Percentiles rank a stretch among this genome's conserved stretches.
Conservation (phyloP, 1,140 invertebrate genomes). For the Drosophila kikkawai region DNA sequence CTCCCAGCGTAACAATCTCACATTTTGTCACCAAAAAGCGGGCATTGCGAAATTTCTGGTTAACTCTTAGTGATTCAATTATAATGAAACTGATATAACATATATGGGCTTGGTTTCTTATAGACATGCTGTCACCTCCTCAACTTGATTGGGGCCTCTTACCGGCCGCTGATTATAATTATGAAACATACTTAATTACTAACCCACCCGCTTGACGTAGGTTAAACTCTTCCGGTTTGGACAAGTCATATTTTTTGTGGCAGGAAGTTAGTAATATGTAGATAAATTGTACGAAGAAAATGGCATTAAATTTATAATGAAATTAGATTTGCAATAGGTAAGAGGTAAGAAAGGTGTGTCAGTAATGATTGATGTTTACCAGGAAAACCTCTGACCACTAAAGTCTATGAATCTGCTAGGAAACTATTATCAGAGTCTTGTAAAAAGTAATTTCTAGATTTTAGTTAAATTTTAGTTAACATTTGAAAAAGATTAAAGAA, state of each 20-base stretch:
- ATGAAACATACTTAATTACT: slow-evolving; percentile 49
- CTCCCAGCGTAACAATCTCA: slow-evolving; percentile 29
- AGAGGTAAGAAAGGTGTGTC: background rate
- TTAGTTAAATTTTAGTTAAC: background rate
- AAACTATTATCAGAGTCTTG: background rate
- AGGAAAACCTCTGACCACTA: background rate
- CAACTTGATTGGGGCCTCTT: slow-evolving; percentile 14
- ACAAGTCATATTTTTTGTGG: slow-evolving; percentile 26
- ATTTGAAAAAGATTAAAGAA: background rate
- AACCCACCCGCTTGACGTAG: slow-evolving; percentile 23
- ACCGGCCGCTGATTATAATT: slow-evolving; percentile 40
- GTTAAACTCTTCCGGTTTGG: slow-evolving; percentile 30
- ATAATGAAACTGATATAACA: slow-evolving; percentile 62
- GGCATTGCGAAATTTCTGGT: slow-evolving; percentile 51
- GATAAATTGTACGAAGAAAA: slow-evolving; percentile 12
- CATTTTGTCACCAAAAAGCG: slow-evolving; percentile 34
- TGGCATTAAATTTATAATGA: slow-evolving; percentile 15
- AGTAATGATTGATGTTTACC: slow-evolving; percentile 1
- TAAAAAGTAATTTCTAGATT: background rate
- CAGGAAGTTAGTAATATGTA: slow-evolving; percentile 9
- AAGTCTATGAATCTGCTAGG: background rate
- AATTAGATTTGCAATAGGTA: slow-evolving; percentile 18
- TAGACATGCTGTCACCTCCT: slow-evolving; percentile 74
- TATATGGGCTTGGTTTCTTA: slow-evolving; percentile 51
- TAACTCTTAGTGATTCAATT: slow-evolving; percentile 66